Evolutionary conservation across 1,140 invertebrate species (phyloP).

Genomic region (Achatina immaculata): DNA sequence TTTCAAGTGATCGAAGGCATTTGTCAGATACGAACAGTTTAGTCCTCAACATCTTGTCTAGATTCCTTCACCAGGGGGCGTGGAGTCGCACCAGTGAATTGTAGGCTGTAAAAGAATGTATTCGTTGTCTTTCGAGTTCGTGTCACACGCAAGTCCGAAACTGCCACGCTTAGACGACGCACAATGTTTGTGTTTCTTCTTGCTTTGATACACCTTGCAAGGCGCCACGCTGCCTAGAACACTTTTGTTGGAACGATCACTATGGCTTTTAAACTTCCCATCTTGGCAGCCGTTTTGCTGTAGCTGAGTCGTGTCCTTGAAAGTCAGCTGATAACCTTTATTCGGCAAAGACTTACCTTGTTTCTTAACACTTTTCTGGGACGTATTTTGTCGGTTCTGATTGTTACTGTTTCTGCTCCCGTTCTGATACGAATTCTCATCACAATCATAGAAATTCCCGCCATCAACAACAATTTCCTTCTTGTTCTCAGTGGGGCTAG

Average conservation of each 20-base stretch:
- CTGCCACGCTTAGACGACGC: background rate
- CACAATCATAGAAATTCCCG: background rate
- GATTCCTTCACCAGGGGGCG: too few species aligned
- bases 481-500: too few species aligned
- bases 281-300: background rate
- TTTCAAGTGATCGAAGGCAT: too few species aligned
- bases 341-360: background rate
- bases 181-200: background rate
- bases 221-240: background rate
- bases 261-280: background rate
- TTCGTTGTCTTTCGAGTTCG: constrained; percentile 4
- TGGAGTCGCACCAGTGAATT: constrained; percentile 11
- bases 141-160: background rate
- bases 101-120: constrained; percentile 27
- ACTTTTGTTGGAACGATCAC: background rate
- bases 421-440: background rate
- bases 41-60: too few species aligned
- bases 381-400: background rate
- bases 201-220: background rate
- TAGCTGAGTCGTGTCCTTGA: background rate
- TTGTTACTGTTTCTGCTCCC: background rate
- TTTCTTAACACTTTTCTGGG: background rate
- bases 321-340: background rate
- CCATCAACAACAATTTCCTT: too few species aligned
- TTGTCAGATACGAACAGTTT: too few species aligned